Conservation (phyloP, 2,888 invertebrate species). For the Neoaliturus tenellus region DNA sequence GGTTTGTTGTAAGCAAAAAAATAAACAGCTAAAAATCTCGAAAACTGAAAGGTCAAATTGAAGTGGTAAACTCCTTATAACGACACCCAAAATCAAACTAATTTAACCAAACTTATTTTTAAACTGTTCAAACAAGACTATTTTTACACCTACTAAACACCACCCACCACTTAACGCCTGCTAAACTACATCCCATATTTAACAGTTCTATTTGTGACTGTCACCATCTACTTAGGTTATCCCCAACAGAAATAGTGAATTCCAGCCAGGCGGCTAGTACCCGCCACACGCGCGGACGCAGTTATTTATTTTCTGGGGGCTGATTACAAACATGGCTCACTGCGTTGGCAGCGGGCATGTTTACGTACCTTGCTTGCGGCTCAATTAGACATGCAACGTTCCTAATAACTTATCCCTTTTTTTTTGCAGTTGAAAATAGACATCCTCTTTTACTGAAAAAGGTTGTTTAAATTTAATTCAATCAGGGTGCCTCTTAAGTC, state of each 20-base stretch:
- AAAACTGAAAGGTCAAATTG: background rate
- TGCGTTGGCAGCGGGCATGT: background rate
- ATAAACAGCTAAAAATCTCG: no score
- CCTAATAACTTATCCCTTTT: no score
- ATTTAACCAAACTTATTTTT: background rate
- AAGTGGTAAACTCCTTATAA: background rate
- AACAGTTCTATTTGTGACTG: constrained; percentile 1
- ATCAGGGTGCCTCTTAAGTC: no score
- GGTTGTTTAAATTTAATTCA: no score
- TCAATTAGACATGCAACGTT: no score
- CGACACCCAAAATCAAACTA: background rate
- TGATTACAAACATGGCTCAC: constrained; percentile 22
- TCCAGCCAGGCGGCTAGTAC: background rate
- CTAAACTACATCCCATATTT: background rate
- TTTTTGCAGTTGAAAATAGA: no score
- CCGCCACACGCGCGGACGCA: background rate
- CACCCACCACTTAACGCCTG: constrained; percentile 22
- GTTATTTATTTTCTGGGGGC: constrained; percentile 9
- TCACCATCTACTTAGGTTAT: background rate
- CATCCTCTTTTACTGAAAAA: no score
- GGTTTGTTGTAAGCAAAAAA: no score
- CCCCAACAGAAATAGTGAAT: constrained; percentile 3
- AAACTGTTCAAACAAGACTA: background rate
- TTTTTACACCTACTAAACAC: background rate
- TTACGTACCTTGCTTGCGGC: background rate